These are phyloP conservation scores for Meteorus colon DNA, from an alignment of 2,888 invertebrate species.

Conservation along the genomic window DNA sequence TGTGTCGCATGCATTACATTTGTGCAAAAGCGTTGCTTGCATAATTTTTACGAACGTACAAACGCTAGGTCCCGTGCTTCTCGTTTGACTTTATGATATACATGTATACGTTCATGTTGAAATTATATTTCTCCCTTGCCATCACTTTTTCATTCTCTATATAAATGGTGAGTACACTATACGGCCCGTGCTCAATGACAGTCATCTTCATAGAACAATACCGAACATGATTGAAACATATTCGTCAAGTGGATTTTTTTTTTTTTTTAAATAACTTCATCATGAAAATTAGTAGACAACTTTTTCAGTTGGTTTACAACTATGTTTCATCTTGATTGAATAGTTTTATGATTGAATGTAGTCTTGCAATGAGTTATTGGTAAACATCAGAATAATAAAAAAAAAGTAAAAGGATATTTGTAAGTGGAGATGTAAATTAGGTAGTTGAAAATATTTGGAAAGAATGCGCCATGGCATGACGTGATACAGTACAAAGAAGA, in stretches of 20 bases:
- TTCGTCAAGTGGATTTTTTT: constrained; percentile 25
- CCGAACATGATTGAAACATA: background rate
- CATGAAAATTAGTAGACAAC: background rate
- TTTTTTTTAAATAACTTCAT: background rate
- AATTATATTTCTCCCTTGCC: constrained; percentile 23
- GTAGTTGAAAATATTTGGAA: background rate
- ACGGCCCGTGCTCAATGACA: background rate
- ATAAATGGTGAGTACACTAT: constrained; percentile 12
- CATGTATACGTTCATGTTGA: background rate
- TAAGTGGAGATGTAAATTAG: background rate
- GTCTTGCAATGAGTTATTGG: no score
- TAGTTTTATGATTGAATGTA: no score
- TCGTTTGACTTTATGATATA: constrained; percentile 1
- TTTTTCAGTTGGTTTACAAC: background rate
- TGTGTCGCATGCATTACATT: constrained; percentile 9
- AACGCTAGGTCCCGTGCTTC: background rate
- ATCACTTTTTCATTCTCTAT: constrained; percentile 2
- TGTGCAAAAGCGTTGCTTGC: constrained; percentile 20
- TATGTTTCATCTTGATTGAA: background rate
- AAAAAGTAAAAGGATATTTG: background rate
- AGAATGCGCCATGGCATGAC: background rate
- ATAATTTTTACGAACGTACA: constrained; percentile 34
- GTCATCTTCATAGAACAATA: background rate
- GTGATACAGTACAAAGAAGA: background rate
- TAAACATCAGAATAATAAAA: background rate